Evolutionary conservation across 2,113 vertebrate genomes (phyloP).

Genomic region (Tragelaphus strepsiceros): DNA sequence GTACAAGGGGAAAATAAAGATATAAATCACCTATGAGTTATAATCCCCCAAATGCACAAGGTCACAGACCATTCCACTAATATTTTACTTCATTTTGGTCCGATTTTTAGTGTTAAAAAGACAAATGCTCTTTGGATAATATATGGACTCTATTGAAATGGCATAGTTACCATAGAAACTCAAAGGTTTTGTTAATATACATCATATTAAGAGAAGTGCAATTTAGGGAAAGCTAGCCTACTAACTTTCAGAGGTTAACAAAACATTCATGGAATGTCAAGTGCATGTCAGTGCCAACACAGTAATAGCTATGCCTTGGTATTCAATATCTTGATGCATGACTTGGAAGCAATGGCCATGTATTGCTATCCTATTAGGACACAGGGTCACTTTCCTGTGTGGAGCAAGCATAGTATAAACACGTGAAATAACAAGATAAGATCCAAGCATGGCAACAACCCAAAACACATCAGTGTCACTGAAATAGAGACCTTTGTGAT

Average conservation of each 20-base stretch:
- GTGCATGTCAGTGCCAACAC: background rate
- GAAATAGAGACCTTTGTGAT: background rate
- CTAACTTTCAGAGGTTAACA: background rate
- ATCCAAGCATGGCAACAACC: background rate
- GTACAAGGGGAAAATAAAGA: background rate
- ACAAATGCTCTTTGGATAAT: background rate
- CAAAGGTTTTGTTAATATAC: background rate
- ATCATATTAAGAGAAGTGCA: background rate
- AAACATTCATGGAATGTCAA: background rate
- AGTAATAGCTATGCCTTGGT: background rate
- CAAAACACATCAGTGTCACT: background rate
- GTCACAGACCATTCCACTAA: background rate
- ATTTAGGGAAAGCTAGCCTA: background rate
- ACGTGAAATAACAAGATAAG: slow-evolving; percentile 8
- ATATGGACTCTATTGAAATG: background rate
- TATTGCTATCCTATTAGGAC: background rate
- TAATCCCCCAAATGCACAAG: background rate
- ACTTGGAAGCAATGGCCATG: background rate
- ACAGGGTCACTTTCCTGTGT: background rate
- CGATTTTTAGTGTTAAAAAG: background rate
- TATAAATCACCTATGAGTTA: background rate
- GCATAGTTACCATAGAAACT: background rate
- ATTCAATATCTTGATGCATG: background rate
- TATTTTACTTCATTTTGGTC: background rate
- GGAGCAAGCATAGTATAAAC: background rate